Base-by-base conservation (phyloP, 2,888 invertebrate species). In the Ethmia dodecea region DNA sequence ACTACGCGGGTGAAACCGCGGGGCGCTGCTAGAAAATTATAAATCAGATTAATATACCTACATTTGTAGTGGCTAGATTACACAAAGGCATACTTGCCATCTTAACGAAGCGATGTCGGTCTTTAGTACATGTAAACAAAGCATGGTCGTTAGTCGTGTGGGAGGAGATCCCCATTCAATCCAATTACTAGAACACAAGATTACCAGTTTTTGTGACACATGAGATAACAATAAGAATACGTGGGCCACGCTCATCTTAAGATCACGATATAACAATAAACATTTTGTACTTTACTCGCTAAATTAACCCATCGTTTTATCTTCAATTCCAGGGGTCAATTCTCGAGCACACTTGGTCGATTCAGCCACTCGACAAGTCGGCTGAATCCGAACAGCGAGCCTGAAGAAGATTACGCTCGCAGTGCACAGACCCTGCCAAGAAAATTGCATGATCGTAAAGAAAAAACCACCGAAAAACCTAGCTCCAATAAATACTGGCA, bases 291-390 rank as follows among this genome's bases (percentile, higher is more conserved):
- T 40, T n/a, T 40, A 31, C 31, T 47, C 42, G 39, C 37, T 56
- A 55, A 61, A 55, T 52, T 44, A 48, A 47, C 45, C n/a, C n/a
- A 45, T 45, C 52, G 47, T 52, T 58, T 55, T 27, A 9, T 26
- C 16, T 35, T 20, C 16, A 25, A 36, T 78, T 90, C 48, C 89
- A 92, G 92, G 79, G 89, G 89, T 48, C 90, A 90, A 64, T 90
- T 89, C 65, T 89, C 90, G 55, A 93, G 92, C 55, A 94, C 94
- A 22, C 86, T 95, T 56, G 94, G 94, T 41, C 90, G 94, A 47
- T 91, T 93, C 80, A 94, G 94, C 86, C 94, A 94, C 77, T 93
- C 94, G 13, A 92, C 93, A 30, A 90, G 93, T 65, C 90, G 93
- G 41, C 75, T 93, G 53, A 88, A 88, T 47, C 75, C 90, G 74